These are phyloP conservation scores for Catalaphyllia jardinei DNA, from an alignment of 64 coral and sea anemone species.

Conservation along the genomic window DNA sequence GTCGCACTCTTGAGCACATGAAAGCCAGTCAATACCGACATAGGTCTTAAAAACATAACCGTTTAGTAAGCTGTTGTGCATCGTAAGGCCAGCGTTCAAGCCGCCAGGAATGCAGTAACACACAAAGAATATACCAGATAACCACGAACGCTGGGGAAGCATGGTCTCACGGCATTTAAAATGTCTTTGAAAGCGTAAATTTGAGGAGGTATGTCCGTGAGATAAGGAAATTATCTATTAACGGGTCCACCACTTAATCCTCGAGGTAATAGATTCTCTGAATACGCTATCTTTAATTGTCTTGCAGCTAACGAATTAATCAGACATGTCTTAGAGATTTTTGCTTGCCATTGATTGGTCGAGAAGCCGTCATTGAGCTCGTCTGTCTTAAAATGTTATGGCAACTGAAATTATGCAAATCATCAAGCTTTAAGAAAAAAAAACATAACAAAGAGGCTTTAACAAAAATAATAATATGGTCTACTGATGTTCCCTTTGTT, in stretches of 20 bases:
- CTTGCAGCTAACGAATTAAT: neutral
- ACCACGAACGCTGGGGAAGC: neutral
- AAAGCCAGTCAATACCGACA: neutral
- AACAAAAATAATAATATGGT: too few species aligned
- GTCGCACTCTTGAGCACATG: slow-evolving; percentile 12
- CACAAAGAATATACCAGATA: neutral
- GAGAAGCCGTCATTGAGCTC: neutral
- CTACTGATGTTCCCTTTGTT: too few species aligned
- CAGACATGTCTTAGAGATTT: neutral
- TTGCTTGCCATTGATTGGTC: neutral
- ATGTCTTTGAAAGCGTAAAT: neutral
- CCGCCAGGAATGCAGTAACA: neutral
- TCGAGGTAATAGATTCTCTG: neutral
- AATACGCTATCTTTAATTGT: neutral
- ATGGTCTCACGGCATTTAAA: neutral
- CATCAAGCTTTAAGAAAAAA: too few species aligned
- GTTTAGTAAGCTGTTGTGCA: neutral
- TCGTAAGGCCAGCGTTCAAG: neutral
- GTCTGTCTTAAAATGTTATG: neutral
- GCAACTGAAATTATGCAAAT: neutral
- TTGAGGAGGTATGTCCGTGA: neutral
- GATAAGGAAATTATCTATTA: neutral
- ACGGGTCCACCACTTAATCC: too few species aligned
- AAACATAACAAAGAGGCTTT: too few species aligned
- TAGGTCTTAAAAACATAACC: neutral